These are phyloP conservation scores for Brachionus paranguensis DNA, from an alignment of 1,140 invertebrate species.

Conservation along the genomic window DNA sequence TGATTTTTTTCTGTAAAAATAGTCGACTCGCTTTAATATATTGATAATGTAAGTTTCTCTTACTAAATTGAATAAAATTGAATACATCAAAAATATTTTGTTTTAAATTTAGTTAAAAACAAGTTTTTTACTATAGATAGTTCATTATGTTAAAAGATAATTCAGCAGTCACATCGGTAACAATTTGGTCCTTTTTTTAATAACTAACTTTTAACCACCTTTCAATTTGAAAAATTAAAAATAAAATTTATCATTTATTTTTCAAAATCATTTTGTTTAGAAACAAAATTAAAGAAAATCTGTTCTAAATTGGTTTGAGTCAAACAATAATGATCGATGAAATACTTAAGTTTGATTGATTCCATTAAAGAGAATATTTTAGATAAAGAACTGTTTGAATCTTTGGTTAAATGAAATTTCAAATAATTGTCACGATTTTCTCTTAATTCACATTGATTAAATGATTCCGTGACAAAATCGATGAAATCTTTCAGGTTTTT, in stretches of 20 bases:
- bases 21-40: too few relatives aligned
- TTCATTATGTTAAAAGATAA: too few relatives aligned
- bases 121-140: too few relatives aligned
- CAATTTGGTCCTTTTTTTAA: too few relatives aligned
- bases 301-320: constrained; percentile 32
- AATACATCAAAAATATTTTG: too few relatives aligned
- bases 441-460: constrained; percentile 56
- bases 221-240: too few relatives aligned
- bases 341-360: background rate
- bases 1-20: too few relatives aligned
- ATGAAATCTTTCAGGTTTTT: constrained; percentile 45
- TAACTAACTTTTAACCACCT: too few relatives aligned
- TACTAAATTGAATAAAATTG: too few relatives aligned
- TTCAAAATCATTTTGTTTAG: background rate
- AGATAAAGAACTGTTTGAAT: background rate
- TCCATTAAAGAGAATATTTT: constrained; percentile 17
- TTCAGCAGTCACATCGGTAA: too few relatives aligned
- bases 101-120: too few relatives aligned
- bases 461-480: constrained; percentile 45
- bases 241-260: background rate
- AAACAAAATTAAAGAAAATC: constrained; percentile 33
- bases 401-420: background rate
- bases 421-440: constrained; percentile 54
- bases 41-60: too few relatives aligned
- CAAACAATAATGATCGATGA: background rate